phyloP scores from a whole-genome alignment of 2,113 vertebrate genomes.

The Phoenicopterus ruber region DNA sequence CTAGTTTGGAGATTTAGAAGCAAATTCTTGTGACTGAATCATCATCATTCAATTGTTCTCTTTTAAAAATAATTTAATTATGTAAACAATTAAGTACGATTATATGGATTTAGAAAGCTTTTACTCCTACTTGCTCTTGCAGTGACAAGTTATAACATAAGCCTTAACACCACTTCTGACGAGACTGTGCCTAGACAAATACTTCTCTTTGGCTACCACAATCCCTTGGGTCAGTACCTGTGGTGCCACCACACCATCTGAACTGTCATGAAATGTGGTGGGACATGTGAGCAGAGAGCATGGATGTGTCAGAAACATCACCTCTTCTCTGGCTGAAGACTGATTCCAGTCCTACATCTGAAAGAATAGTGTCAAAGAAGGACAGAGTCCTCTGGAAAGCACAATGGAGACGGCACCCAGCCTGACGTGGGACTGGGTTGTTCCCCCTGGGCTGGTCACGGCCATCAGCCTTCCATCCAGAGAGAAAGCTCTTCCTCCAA shows the following conservation, averaged over 20 bases:
- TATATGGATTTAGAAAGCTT: slow-evolving; percentile 65
- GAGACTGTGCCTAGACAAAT: background rate
- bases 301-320: background rate
- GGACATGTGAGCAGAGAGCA: background rate
- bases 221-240: background rate
- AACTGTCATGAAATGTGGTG: background rate
- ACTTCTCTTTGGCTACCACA: background rate
- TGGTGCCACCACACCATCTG: background rate
- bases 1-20: slow-evolving; percentile 34
- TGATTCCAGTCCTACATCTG: background rate
- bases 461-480: background rate
- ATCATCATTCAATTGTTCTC: slow-evolving; percentile 68
- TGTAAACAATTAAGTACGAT: slow-evolving; percentile 70
- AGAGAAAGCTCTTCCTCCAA: background rate
- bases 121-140: slow-evolving; percentile 50
- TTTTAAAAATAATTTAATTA: slow-evolving; percentile 76
- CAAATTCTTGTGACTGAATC: slow-evolving; percentile 45
- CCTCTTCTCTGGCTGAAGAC: background rate
- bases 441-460: background rate
- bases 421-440: accelerated
- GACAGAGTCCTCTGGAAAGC: background rate
- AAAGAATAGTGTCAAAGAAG: background rate
- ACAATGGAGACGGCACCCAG: accelerated
- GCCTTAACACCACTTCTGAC: slow-evolving; percentile 18
- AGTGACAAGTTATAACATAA: slow-evolving; percentile 21